Conservation (phyloP, 2,113 vertebrate species). For the Callithrix jacchus region DNA sequence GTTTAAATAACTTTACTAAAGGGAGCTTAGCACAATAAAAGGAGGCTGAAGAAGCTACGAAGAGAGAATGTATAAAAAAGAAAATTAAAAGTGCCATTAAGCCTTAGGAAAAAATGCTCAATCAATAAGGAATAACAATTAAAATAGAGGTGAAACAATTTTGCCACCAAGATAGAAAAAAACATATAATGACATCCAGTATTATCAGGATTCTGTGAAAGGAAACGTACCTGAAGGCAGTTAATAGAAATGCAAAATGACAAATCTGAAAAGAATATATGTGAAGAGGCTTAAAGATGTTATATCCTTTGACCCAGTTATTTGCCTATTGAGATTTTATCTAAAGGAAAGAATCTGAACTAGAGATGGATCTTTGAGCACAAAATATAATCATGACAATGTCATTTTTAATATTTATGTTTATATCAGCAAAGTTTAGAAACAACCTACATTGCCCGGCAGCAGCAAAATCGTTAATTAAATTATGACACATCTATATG, state of each 20-base stretch:
- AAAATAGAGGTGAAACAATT: conserved; percentile 40
- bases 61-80: neutral
- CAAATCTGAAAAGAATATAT: neutral
- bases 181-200: neutral
- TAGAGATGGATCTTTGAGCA: neutral
- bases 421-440: conserved; percentile 39
- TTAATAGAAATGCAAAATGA: neutral
- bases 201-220: neutral
- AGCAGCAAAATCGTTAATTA: conserved; percentile 42
- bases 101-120: neutral
- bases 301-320: neutral
- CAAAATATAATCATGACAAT: neutral
- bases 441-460: neutral
- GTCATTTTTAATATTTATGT: neutral
- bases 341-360: conserved; percentile 7
- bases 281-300: neutral
- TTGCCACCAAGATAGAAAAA: neutral
- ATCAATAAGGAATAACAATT: conserved; percentile 41
- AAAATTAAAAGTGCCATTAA: conserved; percentile 48
- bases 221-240: neutral
- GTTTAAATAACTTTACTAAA: conserved; percentile 62
- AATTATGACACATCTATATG: conserved; percentile 27
- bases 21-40: conserved; percentile 41
- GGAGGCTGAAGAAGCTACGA: neutral
- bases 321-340: neutral